Evolutionary conservation across 2,797 vertebrate species (phyloP).

Genomic region (Enteromius anoplus): DNA sequence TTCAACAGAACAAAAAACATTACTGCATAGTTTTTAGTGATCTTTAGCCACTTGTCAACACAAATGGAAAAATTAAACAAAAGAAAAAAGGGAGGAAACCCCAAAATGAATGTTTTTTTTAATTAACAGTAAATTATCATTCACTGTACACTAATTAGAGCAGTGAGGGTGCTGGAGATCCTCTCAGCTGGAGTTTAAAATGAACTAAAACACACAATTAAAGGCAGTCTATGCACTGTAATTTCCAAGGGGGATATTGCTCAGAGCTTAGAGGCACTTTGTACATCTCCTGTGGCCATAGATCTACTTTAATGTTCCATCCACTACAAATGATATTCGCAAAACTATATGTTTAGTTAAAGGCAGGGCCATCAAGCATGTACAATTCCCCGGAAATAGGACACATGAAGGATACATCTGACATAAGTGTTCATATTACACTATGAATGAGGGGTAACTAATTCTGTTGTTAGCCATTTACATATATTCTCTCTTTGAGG

Average conservation of each 20-base stretch:
- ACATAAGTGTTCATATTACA: background rate
- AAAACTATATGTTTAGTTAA: slow-evolving; percentile 50
- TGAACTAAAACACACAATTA: slow-evolving; percentile 45
- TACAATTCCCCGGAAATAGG: background rate
- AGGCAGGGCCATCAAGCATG: slow-evolving; percentile 18
- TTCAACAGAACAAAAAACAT: background rate
- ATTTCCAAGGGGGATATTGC: slow-evolving; percentile 42
- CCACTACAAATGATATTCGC: slow-evolving; percentile 43
- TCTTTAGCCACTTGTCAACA: background rate
- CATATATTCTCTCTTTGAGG: background rate
- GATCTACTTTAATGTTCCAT: slow-evolving; percentile 41
- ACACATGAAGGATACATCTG: background rate
- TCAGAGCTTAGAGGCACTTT: slow-evolving; percentile 28
- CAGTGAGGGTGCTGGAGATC: slow-evolving; percentile 17
- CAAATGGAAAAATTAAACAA: background rate
- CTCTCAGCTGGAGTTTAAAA: slow-evolving; percentile 24
- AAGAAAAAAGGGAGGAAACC: background rate
- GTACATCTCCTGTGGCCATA: slow-evolving; percentile 41
- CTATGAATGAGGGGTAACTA: background rate
- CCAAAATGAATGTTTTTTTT: background rate
- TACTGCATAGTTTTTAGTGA: background rate
- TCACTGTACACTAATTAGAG: slow-evolving; percentile 36
- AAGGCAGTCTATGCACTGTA: slow-evolving; percentile 34
- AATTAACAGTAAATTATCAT: slow-evolving; percentile 25
- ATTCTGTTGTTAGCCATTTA: background rate